Percentiles rank a stretch among this genome's conserved stretches.
Evolutionary conservation across 2,888 invertebrate species (phyloP).

Genomic region (Dynastes maya): DNA sequence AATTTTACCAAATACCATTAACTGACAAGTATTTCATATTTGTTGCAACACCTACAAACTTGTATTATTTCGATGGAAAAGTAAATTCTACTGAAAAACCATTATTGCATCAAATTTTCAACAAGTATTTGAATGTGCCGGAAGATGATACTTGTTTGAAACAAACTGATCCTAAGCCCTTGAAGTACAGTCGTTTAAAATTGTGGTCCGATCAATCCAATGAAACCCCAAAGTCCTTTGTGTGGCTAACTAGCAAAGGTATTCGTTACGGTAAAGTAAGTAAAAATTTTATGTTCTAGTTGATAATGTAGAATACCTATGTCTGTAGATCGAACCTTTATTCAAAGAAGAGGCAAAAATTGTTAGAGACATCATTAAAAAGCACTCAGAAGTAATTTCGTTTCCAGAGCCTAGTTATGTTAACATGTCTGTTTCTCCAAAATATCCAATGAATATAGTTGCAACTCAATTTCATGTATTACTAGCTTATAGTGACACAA

Average conservation of each 20-base stretch:
- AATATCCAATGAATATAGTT: slow-evolving; percentile 81
- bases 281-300: slow-evolving; percentile 15
- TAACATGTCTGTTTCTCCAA: slow-evolving; percentile 64
- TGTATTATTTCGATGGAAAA: slow-evolving; percentile 92
- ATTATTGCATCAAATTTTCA: slow-evolving; percentile 85
- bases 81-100: slow-evolving; percentile 85
- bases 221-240: slow-evolving; percentile 82
- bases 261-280: slow-evolving; percentile 85
- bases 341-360: slow-evolving; percentile 64
- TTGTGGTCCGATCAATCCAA: slow-evolving; percentile 82
- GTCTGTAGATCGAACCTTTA: slow-evolving; percentile 71
- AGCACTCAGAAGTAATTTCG: slow-evolving; percentile 60
- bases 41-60: slow-evolving; percentile 85
- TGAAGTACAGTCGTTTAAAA: slow-evolving; percentile 84
- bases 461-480: slow-evolving; percentile 93
- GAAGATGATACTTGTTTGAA: slow-evolving; percentile 81
- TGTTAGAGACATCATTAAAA: slow-evolving; percentile 55
- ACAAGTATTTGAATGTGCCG: slow-evolving; percentile 80
- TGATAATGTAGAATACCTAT: slow-evolving; percentile 53
- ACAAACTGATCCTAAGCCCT: slow-evolving; percentile 75
- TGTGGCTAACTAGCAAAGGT: slow-evolving; percentile 90
- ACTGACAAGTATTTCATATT: slow-evolving; percentile 86
- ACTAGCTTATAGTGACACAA: slow-evolving; percentile 85
- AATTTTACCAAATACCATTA: slow-evolving; percentile 83
- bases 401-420: slow-evolving; percentile 68